Evolutionary conservation across 2,888 invertebrate genomes (phyloP).

Genomic region (Timandra comae): DNA sequence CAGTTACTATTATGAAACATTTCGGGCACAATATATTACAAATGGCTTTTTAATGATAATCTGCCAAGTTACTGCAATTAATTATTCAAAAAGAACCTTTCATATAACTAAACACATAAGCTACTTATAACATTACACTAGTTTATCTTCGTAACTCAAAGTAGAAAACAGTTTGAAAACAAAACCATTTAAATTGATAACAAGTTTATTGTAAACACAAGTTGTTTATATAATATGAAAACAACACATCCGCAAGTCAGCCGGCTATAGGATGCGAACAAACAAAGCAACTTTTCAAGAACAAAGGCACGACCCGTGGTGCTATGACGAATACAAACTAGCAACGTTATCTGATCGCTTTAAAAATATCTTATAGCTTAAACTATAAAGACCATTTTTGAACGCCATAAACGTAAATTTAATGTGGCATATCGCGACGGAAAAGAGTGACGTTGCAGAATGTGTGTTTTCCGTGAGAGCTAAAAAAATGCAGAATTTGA

Average conservation of each 20-base stretch:
- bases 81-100: too few species aligned
- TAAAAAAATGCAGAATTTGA: conserved; percentile 26
- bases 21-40: too few species aligned
- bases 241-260: conserved; percentile 35
- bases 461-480: conserved; percentile 36
- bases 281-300: conserved; percentile 52
- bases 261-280: conserved; percentile 36
- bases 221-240: conserved; percentile 43
- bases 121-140: too few species aligned
- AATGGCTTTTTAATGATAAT: too few species aligned
- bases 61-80: too few species aligned
- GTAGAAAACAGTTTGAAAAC: too few species aligned
- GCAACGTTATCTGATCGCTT: conserved; percentile 23
- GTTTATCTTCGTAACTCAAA: too few species aligned
- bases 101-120: too few species aligned
- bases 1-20: too few species aligned
- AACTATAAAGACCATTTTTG: conserved; percentile 19
- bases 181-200: too few species aligned
- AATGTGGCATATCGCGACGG: conserved; percentile 11
- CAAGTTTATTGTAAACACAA: conserved; percentile 23
- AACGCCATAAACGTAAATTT: conserved; percentile 5
- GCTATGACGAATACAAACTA: conserved; percentile 39
- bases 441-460: conserved; percentile 35
- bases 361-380: conserved; percentile 9
- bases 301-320: conserved; percentile 44